These are phyloP conservation scores for Micronycteris hirsuta DNA, from an alignment of 2,113 vertebrate genomes.

Conservation along the genomic window DNA sequence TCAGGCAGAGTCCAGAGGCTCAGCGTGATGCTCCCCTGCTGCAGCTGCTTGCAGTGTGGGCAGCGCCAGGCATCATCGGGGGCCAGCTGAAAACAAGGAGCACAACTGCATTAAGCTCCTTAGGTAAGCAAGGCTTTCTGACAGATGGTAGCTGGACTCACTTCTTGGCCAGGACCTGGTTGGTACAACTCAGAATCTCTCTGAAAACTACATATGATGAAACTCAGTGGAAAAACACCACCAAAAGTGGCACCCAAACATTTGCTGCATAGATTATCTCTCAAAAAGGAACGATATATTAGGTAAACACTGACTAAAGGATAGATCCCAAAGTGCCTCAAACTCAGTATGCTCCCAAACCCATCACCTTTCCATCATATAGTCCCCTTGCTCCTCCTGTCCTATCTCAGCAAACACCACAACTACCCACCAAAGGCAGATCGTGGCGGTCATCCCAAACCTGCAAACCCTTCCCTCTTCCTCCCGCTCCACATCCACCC, in stretches of 20 bases:
- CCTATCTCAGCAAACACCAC: not conserved
- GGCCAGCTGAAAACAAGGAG: slow-evolving; percentile 87
- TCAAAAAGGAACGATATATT: not conserved
- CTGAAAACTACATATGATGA: not conserved
- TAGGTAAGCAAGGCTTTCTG: not conserved
- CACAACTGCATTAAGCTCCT: not conserved
- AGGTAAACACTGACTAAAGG: not conserved
- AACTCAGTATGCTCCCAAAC: not conserved
- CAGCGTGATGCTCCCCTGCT: slow-evolving; percentile 96
- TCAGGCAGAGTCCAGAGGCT: slow-evolving; percentile 98
- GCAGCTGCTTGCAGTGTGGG: slow-evolving; percentile 98
- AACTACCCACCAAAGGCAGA: not conserved
- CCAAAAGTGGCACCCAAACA: not conserved
- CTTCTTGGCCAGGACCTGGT: not conserved
- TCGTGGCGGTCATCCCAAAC: not conserved
- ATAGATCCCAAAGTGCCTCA: not conserved
- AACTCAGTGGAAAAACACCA: not conserved
- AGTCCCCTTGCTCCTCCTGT: not conserved
- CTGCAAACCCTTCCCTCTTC: not conserved
- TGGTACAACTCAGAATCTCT: not conserved
- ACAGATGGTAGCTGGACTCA: not conserved
- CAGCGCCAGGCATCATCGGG: slow-evolving; percentile 98
- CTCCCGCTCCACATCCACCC: not conserved
- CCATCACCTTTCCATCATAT: not conserved
- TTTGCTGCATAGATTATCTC: not conserved